A percentile compares a stretch with the other conserved stretches of the same genome.
Evolutionary conservation across 2,113 vertebrate genomes (phyloP).

Genomic region (Coturnix japonica): DNA sequence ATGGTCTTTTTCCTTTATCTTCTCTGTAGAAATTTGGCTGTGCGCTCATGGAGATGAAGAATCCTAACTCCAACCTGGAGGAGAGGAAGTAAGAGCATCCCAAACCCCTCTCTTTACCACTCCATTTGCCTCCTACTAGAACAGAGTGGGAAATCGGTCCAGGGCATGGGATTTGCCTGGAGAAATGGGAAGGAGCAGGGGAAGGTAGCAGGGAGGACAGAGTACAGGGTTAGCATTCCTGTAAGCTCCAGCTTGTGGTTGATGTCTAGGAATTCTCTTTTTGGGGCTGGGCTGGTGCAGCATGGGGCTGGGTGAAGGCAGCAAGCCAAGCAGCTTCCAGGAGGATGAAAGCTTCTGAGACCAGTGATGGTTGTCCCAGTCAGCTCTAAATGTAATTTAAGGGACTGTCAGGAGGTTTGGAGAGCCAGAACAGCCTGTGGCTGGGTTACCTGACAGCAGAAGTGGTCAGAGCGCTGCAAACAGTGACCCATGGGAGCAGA

Average conservation of each 20-base stretch:
- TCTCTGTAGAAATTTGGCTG: slow-evolving; percentile 92
- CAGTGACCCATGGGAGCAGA: neutral
- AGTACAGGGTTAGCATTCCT: neutral
- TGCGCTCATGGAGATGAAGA: slow-evolving; percentile 95
- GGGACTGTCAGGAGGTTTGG: neutral
- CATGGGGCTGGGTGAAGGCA: rapidly evolving
- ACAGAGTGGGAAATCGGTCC: neutral
- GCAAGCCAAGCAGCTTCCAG: neutral
- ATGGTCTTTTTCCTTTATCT: neutral
- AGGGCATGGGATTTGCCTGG: neutral
- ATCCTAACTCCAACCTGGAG: slow-evolving; percentile 90
- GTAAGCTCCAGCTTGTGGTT: neutral
- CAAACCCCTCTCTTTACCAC: neutral
- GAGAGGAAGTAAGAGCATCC: slow-evolving; percentile 89
- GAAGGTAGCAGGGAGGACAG: neutral
- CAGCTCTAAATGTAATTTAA: neutral
- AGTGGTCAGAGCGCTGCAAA: neutral
- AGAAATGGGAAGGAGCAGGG: neutral
- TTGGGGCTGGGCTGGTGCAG: neutral
- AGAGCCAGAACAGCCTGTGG: neutral
- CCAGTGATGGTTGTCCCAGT: rapidly evolving
- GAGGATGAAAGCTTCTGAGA: neutral
- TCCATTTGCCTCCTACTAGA: neutral
- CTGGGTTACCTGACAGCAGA: neutral
- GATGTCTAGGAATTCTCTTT: neutral